A percentile compares a stretch with the other conserved stretches of the same genome.
phyloP scores from a whole-genome alignment of 2,888 invertebrate genomes.

The Toxonevra muliebris region DNA sequence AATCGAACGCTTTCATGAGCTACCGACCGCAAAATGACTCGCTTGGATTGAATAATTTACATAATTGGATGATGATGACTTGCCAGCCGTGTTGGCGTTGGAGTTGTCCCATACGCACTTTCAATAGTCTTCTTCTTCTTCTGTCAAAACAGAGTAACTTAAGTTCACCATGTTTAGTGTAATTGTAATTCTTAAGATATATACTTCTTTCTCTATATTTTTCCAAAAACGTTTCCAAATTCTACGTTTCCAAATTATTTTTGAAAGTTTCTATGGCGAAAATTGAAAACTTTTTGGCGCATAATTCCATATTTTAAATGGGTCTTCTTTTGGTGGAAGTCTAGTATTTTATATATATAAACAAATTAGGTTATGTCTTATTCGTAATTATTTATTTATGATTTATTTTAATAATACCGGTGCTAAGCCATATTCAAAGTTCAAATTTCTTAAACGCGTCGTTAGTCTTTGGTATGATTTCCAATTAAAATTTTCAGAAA shows the following conservation, averaged over 20 bases:
- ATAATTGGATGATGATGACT: not conserved
- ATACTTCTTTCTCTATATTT: not conserved
- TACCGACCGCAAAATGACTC: not conserved
- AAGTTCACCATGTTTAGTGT: conserved; percentile 11
- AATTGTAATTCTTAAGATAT: conserved; percentile 1
- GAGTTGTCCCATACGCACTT: conserved; percentile 24
- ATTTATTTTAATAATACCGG: conserved; percentile 41
- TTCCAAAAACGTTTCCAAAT: too few relatives aligned
- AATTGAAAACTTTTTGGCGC: too few relatives aligned
- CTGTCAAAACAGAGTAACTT: conserved; percentile 26
- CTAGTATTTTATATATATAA: conserved; percentile 24
- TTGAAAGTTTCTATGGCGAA: too few relatives aligned
- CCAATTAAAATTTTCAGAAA: conserved; percentile 1
- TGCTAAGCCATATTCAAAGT: conserved; percentile 56
- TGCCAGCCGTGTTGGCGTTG: conserved; percentile 29
- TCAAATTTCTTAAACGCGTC: conserved; percentile 38
- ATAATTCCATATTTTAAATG: not conserved
- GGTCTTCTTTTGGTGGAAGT: conserved; percentile 31
- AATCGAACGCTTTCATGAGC: conserved; percentile 54
- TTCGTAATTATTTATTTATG: conserved; percentile 12
- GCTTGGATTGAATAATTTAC: too few relatives aligned
- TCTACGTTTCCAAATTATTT: too few relatives aligned
- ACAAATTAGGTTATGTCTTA: conserved; percentile 12
- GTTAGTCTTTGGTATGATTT: not conserved
- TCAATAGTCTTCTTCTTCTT: conserved; percentile 30